Percentiles rank a stretch among this genome's conserved stretches.
Evolutionary conservation across 2,113 vertebrate genomes (phyloP).

Genomic region (Eulemur macaco): DNA sequence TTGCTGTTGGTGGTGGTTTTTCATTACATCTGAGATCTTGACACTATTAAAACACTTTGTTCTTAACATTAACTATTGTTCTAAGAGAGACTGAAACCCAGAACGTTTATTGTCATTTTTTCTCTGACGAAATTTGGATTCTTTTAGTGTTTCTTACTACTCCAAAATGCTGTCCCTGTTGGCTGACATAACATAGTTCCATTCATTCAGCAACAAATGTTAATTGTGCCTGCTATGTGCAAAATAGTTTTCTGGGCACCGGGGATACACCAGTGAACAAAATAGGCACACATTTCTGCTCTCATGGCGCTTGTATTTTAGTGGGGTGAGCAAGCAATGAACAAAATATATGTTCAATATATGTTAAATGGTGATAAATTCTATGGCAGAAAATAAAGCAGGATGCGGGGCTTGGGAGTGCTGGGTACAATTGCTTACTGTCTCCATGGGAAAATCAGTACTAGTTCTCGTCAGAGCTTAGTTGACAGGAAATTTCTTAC

Average conservation of each 20-base stretch:
- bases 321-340: background rate
- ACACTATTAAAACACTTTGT: background rate
- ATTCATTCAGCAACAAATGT: constrained; percentile 26
- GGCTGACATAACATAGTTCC: background rate
- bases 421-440: background rate
- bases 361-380: constrained; percentile 22
- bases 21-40: background rate
- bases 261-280: background rate
- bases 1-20: background rate
- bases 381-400: constrained; percentile 41
- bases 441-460: background rate
- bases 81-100: background rate
- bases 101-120: constrained; percentile 28
- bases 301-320: constrained; percentile 32
- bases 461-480: background rate
- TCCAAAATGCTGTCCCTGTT: background rate
- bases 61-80: constrained; percentile 34
- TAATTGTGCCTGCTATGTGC: constrained; percentile 6
- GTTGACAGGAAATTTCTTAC: background rate
- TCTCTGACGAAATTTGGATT: constrained; percentile 36
- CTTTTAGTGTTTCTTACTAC: constrained; percentile 21
- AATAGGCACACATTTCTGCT: background rate
- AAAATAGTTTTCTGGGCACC: constrained; percentile 25
- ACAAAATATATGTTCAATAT: background rate
- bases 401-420: background rate